These are phyloP conservation scores for Drosophila subobscura DNA, from an alignment of 1,140 invertebrate genomes.

Conservation along the genomic window DNA sequence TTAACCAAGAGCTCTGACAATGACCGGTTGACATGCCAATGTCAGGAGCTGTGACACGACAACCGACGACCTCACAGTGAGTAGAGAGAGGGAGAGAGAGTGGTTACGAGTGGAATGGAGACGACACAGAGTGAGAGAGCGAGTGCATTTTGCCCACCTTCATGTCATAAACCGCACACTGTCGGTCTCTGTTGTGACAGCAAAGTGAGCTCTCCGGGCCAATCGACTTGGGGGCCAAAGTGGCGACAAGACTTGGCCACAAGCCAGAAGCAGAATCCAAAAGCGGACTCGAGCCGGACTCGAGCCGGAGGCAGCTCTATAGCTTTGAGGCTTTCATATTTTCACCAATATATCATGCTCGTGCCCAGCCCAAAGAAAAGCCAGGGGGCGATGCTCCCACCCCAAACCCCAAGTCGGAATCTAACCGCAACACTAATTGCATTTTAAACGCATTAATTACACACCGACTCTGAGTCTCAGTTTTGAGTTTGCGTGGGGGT, in stretches of 20 bases:
- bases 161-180: constrained; percentile 28
- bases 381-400: neutral
- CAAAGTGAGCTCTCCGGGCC: constrained; percentile 7
- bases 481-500: neutral
- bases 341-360: constrained; percentile 15
- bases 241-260: constrained; percentile 22
- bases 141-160: constrained; percentile 5
- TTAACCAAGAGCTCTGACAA: constrained; percentile 21
- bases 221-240: constrained; percentile 3
- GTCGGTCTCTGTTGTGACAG: constrained; percentile 17
- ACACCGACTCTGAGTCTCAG: neutral
- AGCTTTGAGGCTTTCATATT: neutral
- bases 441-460: constrained; percentile 51
- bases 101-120: neutral
- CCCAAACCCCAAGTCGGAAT: neutral
- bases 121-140: neutral
- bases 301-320: too few relatives aligned
- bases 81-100: too few relatives aligned
- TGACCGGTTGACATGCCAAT: constrained; percentile 51
- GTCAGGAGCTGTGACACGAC: constrained; percentile 18
- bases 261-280: neutral
- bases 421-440: constrained; percentile 35
- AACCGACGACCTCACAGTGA: neutral
- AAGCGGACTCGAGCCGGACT: neutral
- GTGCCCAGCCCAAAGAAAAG: neutral